Evolutionary conservation across 2,797 vertebrate genomes (phyloP).

Genomic region (Peromyscus melanophrys): DNA sequence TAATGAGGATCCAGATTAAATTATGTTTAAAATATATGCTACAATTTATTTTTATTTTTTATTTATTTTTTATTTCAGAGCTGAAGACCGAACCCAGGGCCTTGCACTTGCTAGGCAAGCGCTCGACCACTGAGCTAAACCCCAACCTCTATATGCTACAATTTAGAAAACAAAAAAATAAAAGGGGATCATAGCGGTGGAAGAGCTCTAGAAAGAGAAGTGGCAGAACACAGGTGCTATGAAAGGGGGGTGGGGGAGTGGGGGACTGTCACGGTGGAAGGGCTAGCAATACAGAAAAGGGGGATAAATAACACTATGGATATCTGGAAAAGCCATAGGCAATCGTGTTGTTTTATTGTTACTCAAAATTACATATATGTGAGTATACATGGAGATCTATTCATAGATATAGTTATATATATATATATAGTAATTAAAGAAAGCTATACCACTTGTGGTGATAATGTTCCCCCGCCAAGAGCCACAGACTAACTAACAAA

Average conservation of each 20-base stretch:
- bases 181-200: no score
- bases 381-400: not conserved
- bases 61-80: no score
- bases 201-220: not conserved
- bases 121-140: no score
- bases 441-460: not conserved
- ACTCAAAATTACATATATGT: not conserved
- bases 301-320: not conserved
- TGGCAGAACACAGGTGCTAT: no score
- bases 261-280: not conserved
- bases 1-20: constrained; percentile 57
- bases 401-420: not conserved
- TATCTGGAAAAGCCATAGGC: not conserved
- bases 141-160: constrained; percentile 6
- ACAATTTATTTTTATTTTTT: not conserved
- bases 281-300: not conserved
- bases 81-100: no score
- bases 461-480: not conserved
- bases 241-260: not conserved
- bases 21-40: constrained; percentile 57
- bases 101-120: no score
- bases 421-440: not conserved
- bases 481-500: not conserved
- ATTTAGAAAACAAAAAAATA: constrained; percentile 45
- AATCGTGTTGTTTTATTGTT: not conserved